These are phyloP conservation scores for Hemiprocne comata DNA, from an alignment of 2,113 vertebrate species.

Conservation along the genomic window DNA sequence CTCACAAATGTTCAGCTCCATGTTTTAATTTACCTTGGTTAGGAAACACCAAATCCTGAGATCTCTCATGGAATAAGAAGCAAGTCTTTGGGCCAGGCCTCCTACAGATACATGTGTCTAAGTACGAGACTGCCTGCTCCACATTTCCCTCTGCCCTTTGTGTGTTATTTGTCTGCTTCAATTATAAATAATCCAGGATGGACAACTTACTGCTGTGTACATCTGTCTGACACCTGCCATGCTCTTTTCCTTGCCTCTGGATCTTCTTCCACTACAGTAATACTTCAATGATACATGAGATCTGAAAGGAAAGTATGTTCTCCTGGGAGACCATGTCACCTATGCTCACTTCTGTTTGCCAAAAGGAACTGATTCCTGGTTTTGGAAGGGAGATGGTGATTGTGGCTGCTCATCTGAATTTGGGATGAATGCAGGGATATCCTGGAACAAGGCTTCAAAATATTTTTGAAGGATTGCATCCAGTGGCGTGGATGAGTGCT, in stretches of 20 bases:
- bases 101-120: not conserved
- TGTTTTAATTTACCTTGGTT: slow-evolving; percentile 16
- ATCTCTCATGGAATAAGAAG: not conserved
- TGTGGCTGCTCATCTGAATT: not conserved
- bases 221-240: slow-evolving; percentile 10
- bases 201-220: not conserved
- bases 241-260: not conserved
- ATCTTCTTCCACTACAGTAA: not conserved
- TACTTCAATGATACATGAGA: not conserved
- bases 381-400: not conserved
- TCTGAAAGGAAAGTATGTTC: not conserved
- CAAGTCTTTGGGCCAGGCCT: not conserved
- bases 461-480: not conserved
- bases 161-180: slow-evolving; percentile 3
- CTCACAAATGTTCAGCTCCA: not conserved
- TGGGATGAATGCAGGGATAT: not conserved
- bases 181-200: not conserved
- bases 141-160: not conserved
- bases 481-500: not conserved
- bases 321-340: not conserved
- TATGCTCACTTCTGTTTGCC: not conserved
- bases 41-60: not conserved
- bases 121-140: not conserved
- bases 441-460: not conserved
- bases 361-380: not conserved